These are phyloP conservation scores for Sericinus montela DNA, from an alignment of 2,888 invertebrate species.

Conservation along the genomic window DNA sequence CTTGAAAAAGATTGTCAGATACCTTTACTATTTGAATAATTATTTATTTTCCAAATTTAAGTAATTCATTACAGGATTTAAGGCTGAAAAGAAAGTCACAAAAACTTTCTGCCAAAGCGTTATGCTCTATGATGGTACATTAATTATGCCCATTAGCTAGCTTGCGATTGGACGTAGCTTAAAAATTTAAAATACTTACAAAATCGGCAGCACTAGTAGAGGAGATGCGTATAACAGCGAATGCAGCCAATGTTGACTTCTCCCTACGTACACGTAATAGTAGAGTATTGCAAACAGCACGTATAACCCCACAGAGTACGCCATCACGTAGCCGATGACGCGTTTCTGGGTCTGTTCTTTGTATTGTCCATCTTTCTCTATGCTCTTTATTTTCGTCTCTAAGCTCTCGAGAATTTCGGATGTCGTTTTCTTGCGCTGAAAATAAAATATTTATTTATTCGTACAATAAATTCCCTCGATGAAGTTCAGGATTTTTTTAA, in stretches of 20 bases:
- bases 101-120: too few species aligned
- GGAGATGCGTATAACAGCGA: conserved; percentile 88
- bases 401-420: conserved; percentile 82
- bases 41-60: too few species aligned
- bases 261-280: conserved; percentile 90
- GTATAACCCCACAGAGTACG: conserved; percentile 84
- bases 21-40: too few species aligned
- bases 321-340: conserved; percentile 87
- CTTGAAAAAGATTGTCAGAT: too few species aligned
- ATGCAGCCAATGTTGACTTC: conserved; percentile 84
- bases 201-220: conserved; percentile 87
- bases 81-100: too few species aligned
- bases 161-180: too few species aligned
- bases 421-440: conserved; percentile 70
- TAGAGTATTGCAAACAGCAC: conserved; percentile 85
- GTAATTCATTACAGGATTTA: too few species aligned
- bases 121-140: too few species aligned
- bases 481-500: too few species aligned
- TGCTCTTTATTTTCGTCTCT: conserved; percentile 87
- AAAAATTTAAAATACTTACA: conserved; percentile 82
- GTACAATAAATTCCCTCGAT: too few species aligned
- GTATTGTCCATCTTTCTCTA: conserved; percentile 88
- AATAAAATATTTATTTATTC: conserved; percentile 14
- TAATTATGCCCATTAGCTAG: too few species aligned
- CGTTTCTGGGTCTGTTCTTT: conserved; percentile 90